phyloP scores from a whole-genome alignment of 30 jellyfish, hydroid and myxozoan genomes.

The Hydra vulgaris region DNA sequence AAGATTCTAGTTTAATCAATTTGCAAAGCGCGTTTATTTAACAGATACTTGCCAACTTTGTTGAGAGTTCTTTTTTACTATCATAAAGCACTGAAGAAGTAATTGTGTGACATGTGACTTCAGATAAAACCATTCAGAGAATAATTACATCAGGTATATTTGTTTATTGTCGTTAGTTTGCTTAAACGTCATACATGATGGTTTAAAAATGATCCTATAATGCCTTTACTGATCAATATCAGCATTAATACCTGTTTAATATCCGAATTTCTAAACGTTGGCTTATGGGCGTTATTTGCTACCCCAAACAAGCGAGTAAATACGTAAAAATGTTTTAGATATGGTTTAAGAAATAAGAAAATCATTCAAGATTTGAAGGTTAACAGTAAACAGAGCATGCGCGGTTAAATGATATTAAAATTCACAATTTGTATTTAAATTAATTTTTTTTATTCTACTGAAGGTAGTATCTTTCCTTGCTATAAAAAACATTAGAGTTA shows the following conservation, averaged over 20 bases:
- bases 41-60: background rate
- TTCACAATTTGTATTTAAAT: too few relatives aligned
- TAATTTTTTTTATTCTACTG: too few relatives aligned
- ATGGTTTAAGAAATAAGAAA: too few relatives aligned
- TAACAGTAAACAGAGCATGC: too few relatives aligned
- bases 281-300: too few relatives aligned
- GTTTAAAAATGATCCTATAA: background rate
- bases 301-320: too few relatives aligned
- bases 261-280: background rate
- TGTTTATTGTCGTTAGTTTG: background rate
- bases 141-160: background rate
- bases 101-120: background rate
- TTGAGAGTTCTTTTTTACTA: background rate
- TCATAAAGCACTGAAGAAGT: background rate
- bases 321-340: too few relatives aligned
- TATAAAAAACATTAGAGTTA: too few relatives aligned
- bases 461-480: too few relatives aligned
- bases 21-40: too few relatives aligned
- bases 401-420: too few relatives aligned
- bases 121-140: background rate
- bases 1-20: background rate
- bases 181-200: background rate
- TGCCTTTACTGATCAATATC: background rate
- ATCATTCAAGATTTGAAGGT: too few relatives aligned
- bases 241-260: background rate